A percentile compares a stretch with the other conserved stretches of the same genome.
phyloP scores from a whole-genome alignment of 2,797 vertebrate species.

The Danio albolineatus region DNA sequence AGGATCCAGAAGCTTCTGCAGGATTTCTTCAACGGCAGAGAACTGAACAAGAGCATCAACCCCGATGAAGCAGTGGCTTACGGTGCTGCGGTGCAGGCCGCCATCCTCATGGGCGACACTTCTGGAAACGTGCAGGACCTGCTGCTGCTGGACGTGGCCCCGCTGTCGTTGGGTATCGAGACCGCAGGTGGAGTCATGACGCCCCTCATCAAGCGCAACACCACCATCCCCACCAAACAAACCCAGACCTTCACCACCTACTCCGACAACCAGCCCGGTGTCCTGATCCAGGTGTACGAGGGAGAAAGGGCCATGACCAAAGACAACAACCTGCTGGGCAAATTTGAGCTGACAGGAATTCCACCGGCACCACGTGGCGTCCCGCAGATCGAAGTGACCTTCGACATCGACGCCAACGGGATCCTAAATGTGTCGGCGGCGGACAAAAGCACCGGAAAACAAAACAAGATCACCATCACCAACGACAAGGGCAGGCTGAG shows the following conservation, averaged over 20 bases:
- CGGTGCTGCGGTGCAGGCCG: slow-evolving; percentile 60
- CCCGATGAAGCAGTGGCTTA: slow-evolving; percentile 57
- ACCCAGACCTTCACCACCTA: slow-evolving; percentile 61
- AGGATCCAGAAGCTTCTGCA: slow-evolving; percentile 58
- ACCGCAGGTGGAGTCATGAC: slow-evolving; percentile 63
- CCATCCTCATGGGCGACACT: slow-evolving; percentile 61
- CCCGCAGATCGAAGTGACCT: slow-evolving; percentile 63
- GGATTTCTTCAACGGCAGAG: slow-evolving; percentile 56
- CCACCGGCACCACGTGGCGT: slow-evolving; percentile 62
- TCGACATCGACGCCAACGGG: slow-evolving; percentile 62
- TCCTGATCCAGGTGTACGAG: slow-evolving; percentile 61
- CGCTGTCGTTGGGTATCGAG: slow-evolving; percentile 61
- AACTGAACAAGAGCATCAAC: slow-evolving; percentile 56
- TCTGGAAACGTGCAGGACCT: slow-evolving; percentile 61
- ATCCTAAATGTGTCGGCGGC: slow-evolving; percentile 62
- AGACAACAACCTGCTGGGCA: slow-evolving; percentile 62
- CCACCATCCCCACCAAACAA: slow-evolving; percentile 61
- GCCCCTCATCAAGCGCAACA: slow-evolving; percentile 62
- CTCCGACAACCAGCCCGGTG: slow-evolving; percentile 61
- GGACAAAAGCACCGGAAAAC: slow-evolving; percentile 63
- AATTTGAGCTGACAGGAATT: slow-evolving; percentile 60
- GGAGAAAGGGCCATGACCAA: slow-evolving; percentile 56
- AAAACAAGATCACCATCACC: slow-evolving; percentile 64
- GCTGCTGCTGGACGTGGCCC: slow-evolving; percentile 60
- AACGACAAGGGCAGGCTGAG: slow-evolving; percentile 63